Conservation (phyloP, 30 jellyfish, hydroid and myxozoan genomes). For the Pelagia noctiluca region DNA sequence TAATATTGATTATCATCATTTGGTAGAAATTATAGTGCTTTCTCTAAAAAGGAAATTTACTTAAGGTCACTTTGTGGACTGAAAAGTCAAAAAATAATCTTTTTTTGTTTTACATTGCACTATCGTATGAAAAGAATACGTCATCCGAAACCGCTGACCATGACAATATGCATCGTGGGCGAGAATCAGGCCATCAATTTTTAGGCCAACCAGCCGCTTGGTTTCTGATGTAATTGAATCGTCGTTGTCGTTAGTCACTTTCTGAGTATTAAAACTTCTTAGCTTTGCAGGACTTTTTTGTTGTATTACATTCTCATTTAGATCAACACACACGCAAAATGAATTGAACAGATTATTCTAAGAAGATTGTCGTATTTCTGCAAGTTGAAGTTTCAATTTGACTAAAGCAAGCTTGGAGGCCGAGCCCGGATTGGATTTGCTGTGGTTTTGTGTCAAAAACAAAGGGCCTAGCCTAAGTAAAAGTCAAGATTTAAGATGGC, state of each 20-base stretch:
- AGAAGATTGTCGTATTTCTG: neutral
- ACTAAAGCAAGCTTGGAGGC: neutral
- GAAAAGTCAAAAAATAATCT: conserved; percentile 76
- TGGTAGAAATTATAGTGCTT: too few relatives aligned
- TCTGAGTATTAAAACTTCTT: neutral
- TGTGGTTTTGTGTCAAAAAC: too few relatives aligned
- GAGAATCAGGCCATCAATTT: neutral
- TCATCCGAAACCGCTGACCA: conserved; percentile 11
- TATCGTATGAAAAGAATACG: conserved; percentile 74
- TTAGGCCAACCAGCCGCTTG: conserved; percentile 12
- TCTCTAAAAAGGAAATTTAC: too few relatives aligned
- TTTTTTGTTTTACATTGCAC: conserved; percentile 35
- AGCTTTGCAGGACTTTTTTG: neutral
- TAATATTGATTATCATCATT: too few relatives aligned
- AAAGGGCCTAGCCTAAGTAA: neutral
- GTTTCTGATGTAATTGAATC: neutral
- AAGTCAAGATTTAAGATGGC: neutral
- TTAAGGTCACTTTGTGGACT: conserved; percentile 72
- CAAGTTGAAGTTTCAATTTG: neutral
- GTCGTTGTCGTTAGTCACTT: neutral
- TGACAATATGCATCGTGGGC: neutral
- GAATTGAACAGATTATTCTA: neutral
- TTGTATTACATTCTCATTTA: too few relatives aligned
- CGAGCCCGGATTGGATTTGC: neutral
- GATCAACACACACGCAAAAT: neutral